phyloP scores from a whole-genome alignment of 2,797 vertebrate genomes.

The Scleropages formosus region DNA sequence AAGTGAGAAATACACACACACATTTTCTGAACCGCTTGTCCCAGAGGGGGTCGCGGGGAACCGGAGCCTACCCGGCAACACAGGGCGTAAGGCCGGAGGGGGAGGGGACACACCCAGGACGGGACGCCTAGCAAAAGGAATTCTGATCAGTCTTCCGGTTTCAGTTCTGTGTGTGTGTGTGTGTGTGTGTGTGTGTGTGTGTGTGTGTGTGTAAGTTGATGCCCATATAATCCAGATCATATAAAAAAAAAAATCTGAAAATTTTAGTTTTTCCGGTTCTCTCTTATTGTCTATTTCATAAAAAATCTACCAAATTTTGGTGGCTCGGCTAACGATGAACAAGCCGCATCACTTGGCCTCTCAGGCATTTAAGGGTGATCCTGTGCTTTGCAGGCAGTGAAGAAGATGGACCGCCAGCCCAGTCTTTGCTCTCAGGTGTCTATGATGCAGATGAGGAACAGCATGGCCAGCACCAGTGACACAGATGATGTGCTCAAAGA shows the following conservation, averaged over 20 bases:
- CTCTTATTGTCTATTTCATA: too few species aligned
- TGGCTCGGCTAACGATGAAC: background rate
- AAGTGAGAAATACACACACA: too few species aligned
- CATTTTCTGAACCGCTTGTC: too few species aligned
- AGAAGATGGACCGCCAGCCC: conserved; percentile 87
- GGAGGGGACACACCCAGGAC: too few species aligned
- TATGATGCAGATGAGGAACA: conserved; percentile 97
- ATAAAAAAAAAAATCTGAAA: too few species aligned
- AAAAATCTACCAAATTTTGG: background rate
- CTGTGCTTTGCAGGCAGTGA: conserved; percentile 71
- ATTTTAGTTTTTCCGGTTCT: background rate
- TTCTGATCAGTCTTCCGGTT: too few species aligned
- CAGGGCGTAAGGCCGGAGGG: too few species aligned
- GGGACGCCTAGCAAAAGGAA: too few species aligned
- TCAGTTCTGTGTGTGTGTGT: background rate
- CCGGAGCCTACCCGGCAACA: too few species aligned
- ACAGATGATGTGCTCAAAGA: conserved; percentile 89
- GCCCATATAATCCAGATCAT: background rate
- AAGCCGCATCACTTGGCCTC: background rate
- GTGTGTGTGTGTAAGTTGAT: background rate
- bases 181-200: background rate
- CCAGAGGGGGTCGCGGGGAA: too few species aligned
- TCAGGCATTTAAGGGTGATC: conserved; percentile 3
- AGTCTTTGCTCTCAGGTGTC: conserved; percentile 93
- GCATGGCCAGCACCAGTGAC: conserved; percentile 90